phyloP scores from a whole-genome alignment of 2,888 invertebrate species.

The Altica lythri region DNA sequence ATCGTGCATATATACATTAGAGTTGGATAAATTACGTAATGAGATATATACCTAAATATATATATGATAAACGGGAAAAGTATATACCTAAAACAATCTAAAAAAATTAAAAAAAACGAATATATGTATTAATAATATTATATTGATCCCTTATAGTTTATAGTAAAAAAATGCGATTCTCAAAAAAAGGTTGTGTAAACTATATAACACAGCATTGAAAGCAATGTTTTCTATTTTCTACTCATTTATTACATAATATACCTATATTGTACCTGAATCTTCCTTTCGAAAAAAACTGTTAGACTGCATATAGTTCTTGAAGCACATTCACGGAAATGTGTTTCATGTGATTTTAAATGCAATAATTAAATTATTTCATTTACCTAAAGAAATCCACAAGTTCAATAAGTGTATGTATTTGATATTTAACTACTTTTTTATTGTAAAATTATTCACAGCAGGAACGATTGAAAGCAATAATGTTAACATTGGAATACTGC shows the following conservation, averaged over 20 bases:
- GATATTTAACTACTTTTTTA: too few species aligned
- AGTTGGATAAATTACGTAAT: too few species aligned
- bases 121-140: background rate
- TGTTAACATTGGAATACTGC: too few species aligned
- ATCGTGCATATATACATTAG: too few species aligned
- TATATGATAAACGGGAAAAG: too few species aligned
- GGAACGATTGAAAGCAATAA: too few species aligned
- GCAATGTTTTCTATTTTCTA: conserved; percentile 7
- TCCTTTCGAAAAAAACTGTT: background rate
- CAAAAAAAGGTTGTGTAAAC: conserved; percentile 1
- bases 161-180: background rate
- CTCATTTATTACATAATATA: conserved; percentile 2
- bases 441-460: too few species aligned
- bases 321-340: conserved; percentile 5
- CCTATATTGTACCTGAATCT: background rate
- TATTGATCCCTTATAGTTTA: background rate
- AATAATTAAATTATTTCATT: too few species aligned
- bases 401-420: too few species aligned
- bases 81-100: background rate
- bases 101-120: background rate
- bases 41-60: too few species aligned
- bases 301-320: background rate
- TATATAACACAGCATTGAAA: background rate
- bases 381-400: too few species aligned
- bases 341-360: conserved; percentile 16